phyloP scores from a whole-genome alignment of 2,113 vertebrate species.

The Colaptes auratus region DNA sequence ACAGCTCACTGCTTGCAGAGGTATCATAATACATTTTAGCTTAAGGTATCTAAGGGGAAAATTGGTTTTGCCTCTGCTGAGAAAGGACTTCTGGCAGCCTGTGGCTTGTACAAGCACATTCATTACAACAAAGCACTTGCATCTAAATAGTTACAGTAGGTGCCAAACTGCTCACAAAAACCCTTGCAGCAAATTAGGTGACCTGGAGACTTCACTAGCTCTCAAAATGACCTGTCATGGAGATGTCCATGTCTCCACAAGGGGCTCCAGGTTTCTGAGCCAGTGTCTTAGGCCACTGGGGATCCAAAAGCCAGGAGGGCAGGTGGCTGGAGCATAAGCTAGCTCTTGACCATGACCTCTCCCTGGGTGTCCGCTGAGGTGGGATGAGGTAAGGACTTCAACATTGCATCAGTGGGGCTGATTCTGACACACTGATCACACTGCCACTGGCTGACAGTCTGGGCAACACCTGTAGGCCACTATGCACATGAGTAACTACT shows the following conservation, averaged over 20 bases:
- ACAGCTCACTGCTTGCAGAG: neutral
- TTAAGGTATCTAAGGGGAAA: neutral
- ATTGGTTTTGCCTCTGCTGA: neutral
- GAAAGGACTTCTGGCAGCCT: neutral
- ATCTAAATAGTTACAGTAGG: neutral
- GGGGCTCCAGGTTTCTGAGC: neutral
- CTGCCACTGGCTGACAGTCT: neutral
- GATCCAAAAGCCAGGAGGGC: neutral
- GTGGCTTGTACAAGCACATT: neutral
- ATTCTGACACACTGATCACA: neutral
- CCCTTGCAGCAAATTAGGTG: neutral
- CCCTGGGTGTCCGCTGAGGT: fast-evolving
- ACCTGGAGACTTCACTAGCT: neutral
- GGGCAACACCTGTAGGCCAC: neutral
- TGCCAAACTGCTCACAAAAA: neutral
- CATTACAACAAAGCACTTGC: neutral
- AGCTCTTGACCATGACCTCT: neutral
- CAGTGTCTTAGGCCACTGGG: neutral
- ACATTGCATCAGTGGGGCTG: neutral
- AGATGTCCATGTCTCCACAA: neutral
- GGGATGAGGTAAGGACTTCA: fast-evolving
- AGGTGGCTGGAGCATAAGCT: neutral
- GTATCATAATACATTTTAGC: neutral
- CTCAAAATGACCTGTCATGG: neutral
- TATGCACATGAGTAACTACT: neutral